These are phyloP conservation scores for Leucoptera coffeella DNA, from an alignment of 2,888 invertebrate species.

Conservation along the genomic window DNA sequence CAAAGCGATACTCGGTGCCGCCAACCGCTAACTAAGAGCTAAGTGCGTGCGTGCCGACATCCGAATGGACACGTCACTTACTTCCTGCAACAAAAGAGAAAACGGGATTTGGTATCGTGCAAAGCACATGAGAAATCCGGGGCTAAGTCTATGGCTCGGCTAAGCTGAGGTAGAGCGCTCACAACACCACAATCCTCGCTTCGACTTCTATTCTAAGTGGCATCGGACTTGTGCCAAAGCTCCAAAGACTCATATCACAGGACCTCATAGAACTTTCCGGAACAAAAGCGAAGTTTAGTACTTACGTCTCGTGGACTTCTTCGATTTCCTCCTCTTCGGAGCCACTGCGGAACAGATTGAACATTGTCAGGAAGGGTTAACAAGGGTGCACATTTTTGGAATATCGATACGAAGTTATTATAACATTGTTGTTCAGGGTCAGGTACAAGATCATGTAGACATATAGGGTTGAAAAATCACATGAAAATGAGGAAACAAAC, in stretches of 20 bases:
- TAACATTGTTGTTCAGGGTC: too few species aligned
- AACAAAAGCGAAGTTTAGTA: conserved; percentile 17
- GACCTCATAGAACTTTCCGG: too few species aligned
- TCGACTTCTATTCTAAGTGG: not conserved
- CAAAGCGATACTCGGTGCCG: conserved; percentile 24
- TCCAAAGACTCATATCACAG: too few species aligned
- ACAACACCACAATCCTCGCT: not conserved
- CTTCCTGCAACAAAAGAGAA: conserved; percentile 55
- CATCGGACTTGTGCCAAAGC: conserved; percentile 24
- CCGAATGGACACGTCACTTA: conserved; percentile 50
- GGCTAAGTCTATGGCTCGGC: conserved; percentile 7
- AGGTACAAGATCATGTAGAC: too few species aligned
- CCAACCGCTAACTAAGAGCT: conserved; percentile 40
- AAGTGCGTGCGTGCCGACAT: conserved; percentile 43
- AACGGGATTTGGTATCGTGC: conserved; percentile 42
- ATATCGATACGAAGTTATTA: too few species aligned
- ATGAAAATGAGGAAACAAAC: too few species aligned
- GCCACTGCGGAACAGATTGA: conserved; percentile 36
- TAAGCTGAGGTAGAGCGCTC: conserved; percentile 1
- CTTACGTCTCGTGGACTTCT: conserved; percentile 73
- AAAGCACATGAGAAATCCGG: conserved; percentile 25
- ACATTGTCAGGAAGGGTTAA: conserved; percentile 4
- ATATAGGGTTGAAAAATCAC: too few species aligned
- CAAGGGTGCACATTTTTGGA: too few species aligned
- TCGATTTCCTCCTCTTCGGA: conserved; percentile 71